Conservation (phyloP, 2,888 invertebrate species). For the Callimorpha dominula region DNA sequence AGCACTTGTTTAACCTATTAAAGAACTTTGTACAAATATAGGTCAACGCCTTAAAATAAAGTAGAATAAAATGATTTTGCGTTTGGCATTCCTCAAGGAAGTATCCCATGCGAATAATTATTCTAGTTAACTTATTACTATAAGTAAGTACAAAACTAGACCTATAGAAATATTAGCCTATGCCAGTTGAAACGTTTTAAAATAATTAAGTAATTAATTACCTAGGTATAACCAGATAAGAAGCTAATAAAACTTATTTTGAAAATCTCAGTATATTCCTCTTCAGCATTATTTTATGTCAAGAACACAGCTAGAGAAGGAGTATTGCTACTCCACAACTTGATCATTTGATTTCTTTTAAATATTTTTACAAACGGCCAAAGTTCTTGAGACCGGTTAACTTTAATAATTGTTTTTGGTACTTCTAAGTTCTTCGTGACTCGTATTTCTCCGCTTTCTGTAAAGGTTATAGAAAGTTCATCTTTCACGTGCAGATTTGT, state of each 20-base stretch:
- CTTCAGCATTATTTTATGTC: background rate
- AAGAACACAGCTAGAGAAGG: background rate
- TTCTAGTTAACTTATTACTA: no score
- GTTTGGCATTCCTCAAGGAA: no score
- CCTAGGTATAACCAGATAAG: no score
- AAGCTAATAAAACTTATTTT: background rate
- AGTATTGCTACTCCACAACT: background rate
- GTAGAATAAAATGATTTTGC: no score
- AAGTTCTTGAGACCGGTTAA: background rate
- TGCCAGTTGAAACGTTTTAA: no score
- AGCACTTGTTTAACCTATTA: no score
- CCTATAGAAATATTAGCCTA: no score
- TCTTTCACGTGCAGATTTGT: background rate
- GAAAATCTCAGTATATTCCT: background rate
- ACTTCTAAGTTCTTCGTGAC: background rate
- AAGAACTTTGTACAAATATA: no score
- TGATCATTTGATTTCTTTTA: background rate
- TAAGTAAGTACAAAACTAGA: no score
- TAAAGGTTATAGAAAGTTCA: background rate
- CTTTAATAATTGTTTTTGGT: background rate
- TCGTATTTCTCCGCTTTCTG: background rate
- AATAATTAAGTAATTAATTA: no score
- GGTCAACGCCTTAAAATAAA: no score
- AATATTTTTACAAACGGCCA: background rate
- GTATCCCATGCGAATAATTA: no score